A percentile compares a stretch with the other conserved stretches of the same genome.
These are phyloP conservation scores for Drosophila pandora DNA, from an alignment of 1,140 invertebrate species.

Conservation along the genomic window DNA sequence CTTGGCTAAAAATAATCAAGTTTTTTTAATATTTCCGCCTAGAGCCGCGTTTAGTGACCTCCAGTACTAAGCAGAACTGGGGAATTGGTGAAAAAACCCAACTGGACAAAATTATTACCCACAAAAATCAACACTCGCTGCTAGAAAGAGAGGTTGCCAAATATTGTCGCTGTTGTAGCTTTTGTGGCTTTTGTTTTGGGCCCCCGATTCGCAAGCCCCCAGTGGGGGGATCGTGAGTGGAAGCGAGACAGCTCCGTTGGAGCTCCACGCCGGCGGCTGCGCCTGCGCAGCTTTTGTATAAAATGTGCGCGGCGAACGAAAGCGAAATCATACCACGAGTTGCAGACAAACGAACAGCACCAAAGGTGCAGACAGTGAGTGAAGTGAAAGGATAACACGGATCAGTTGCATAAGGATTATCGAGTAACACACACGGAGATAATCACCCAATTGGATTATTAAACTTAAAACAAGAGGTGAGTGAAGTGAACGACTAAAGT, in stretches of 20 bases:
- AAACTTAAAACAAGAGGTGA: slow-evolving; percentile 52
- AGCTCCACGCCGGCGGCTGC: slow-evolving; percentile 46
- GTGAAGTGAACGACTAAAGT: slow-evolving; percentile 36
- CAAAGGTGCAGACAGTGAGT: slow-evolving; percentile 45
- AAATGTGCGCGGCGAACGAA: slow-evolving; percentile 65
- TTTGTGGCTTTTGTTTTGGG: slow-evolving; percentile 70
- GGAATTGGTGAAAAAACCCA: slow-evolving; percentile 27
- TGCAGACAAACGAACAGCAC: slow-evolving; percentile 62
- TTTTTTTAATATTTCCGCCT: slow-evolving; percentile 45
- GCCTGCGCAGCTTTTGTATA: slow-evolving; percentile 75
- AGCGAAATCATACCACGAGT: slow-evolving; percentile 79
- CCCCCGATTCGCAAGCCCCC: slow-evolving; percentile 61
- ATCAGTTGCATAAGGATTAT: slow-evolving; percentile 70
- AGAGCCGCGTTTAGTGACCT: slow-evolving; percentile 40
- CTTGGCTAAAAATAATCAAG: neutral
- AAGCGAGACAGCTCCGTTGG: slow-evolving; percentile 15
- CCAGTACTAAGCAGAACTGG: slow-evolving; percentile 62
- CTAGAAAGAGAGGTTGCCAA: slow-evolving; percentile 52
- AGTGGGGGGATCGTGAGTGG: slow-evolving; percentile 7
- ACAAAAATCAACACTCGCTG: slow-evolving; percentile 23
- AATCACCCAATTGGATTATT: slow-evolving; percentile 53
- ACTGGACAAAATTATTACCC: slow-evolving; percentile 34
- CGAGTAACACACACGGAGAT: slow-evolving; percentile 5
- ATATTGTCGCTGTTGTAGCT: slow-evolving; percentile 32
- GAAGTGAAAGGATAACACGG: slow-evolving; percentile 69